Base-by-base conservation (phyloP, 2,797 vertebrate species). In the Lepidocolaptes lacrymiger region DNA sequence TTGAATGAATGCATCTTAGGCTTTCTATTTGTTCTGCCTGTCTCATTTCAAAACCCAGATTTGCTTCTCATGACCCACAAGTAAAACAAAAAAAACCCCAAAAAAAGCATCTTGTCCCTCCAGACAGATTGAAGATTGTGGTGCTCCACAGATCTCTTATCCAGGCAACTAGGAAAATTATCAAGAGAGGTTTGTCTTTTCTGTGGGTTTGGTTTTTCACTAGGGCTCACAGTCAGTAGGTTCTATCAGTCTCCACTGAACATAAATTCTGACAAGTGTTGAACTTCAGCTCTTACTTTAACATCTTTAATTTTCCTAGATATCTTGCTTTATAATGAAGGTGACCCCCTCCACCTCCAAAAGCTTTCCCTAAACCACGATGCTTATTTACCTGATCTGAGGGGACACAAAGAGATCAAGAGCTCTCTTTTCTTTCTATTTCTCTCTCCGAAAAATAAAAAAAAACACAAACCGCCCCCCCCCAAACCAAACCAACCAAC, bases 61-160 rank as follows among this genome's bases (percentile, higher is more conserved):
- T 89, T 95, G 93, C 17, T 73, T 97, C 95, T 91, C 86, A 96
- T 76, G 97, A 98, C 97, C 97, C 98, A 97, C 96, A 98, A 97
- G 98, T 98, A 98, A 98, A 97, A 98, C 44, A 46, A 46, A 46
- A 11, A 97, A 98, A 98, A 26, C 23, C 23, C 46, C 46, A 23
- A 98, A 98, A 98, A 97, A 97, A 98, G 83, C 97, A 98, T 98
- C 98, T 97, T 98, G 97, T 98, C 98, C 96, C 58, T 96, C 95
- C 88, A 94, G 97, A 97, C 98, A 98, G 97, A 97, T 96, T 96
- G 94, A 98, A 98, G 97, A 98, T 88, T 97, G 97, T 98, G 97
- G 97, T 96, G 96, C 97, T 98, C 96, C 94, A 95, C 96, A 98
- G 96, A 96, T 96, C 96, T 97, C 97, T 98, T 95, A 94, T 92